Evolutionary conservation across 2,797 vertebrate genomes (phyloP).

Genomic region (Apogon talboti): DNA sequence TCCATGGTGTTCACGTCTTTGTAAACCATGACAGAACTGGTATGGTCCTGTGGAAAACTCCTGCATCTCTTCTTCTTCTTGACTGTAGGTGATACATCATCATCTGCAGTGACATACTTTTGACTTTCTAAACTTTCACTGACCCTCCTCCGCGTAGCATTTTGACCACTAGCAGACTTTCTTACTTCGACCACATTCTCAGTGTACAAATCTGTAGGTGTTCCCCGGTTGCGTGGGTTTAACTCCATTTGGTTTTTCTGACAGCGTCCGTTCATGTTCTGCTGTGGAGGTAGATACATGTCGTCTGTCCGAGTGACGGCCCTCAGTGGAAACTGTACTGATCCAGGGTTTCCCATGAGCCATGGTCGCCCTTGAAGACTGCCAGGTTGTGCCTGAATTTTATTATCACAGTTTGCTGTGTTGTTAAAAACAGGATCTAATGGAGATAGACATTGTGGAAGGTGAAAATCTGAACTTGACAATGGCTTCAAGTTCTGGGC

Average conservation of each 20-base stretch:
- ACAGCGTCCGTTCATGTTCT: not conserved
- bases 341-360: slow-evolving; percentile 38
- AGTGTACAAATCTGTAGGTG: not conserved
- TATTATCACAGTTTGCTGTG: not conserved
- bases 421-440: slow-evolving; percentile 25
- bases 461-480: slow-evolving; percentile 55
- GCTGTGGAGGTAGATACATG: not conserved
- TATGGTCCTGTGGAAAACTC: not conserved
- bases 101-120: not conserved
- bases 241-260: not conserved
- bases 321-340: slow-evolving; percentile 53
- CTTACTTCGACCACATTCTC: not conserved
- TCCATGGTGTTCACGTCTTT: slow-evolving; percentile 6
- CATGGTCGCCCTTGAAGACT: slow-evolving; percentile 26
- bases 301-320: not conserved
- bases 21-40: not conserved
- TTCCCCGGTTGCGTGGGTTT: not conserved
- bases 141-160: not conserved
- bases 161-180: not conserved
- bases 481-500: not conserved
- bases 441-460: slow-evolving; percentile 76
- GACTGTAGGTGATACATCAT: not conserved
- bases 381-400: slow-evolving; percentile 7
- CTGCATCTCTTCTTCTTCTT: slow-evolving; percentile 16
- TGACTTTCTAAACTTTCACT: slow-evolving; percentile 9